Percentiles rank a stretch among this genome's conserved stretches.
Conservation (phyloP, 2,888 invertebrate species). For the Urechis unicinctus region DNA sequence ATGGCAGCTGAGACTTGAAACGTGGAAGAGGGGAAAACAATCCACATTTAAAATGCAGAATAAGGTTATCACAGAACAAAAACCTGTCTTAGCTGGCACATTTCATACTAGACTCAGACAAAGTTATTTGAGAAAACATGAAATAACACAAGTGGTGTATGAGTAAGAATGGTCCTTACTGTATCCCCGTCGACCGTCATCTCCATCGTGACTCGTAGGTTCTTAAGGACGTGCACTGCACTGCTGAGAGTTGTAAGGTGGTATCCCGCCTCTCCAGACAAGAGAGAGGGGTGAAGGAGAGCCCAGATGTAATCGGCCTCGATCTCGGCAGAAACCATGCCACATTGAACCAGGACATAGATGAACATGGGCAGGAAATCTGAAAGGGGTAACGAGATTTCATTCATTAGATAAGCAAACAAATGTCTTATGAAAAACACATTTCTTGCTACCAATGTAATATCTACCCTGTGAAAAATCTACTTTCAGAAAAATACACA, state of each 20-base stretch:
- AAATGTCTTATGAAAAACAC: no score
- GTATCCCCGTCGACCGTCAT: neutral
- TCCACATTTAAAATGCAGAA: no score
- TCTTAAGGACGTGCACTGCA: constrained; percentile 82
- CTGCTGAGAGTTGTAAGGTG: constrained; percentile 89
- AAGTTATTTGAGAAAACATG: neutral
- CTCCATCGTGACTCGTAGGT: constrained; percentile 47
- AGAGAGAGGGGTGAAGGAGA: constrained; percentile 78
- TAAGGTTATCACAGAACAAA: no score
- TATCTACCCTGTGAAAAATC: no score
- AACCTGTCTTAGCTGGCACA: no score
- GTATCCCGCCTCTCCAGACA: constrained; percentile 90
- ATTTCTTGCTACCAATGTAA: no score
- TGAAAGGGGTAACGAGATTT: no score
- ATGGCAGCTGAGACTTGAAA: constrained; percentile 1
- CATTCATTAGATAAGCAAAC: no score
- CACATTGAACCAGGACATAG: constrained; percentile 83
- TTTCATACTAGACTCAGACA: no score
- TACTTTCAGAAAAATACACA: no score
- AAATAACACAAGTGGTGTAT: no score
- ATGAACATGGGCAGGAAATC: constrained; percentile 87
- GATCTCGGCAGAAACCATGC: constrained; percentile 84
- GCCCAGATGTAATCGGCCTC: constrained; percentile 96
- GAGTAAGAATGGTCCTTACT: neutral
- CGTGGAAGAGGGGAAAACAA: neutral